Conservation (phyloP, 2,888 invertebrate species). For the Harpalus rubripes region DNA sequence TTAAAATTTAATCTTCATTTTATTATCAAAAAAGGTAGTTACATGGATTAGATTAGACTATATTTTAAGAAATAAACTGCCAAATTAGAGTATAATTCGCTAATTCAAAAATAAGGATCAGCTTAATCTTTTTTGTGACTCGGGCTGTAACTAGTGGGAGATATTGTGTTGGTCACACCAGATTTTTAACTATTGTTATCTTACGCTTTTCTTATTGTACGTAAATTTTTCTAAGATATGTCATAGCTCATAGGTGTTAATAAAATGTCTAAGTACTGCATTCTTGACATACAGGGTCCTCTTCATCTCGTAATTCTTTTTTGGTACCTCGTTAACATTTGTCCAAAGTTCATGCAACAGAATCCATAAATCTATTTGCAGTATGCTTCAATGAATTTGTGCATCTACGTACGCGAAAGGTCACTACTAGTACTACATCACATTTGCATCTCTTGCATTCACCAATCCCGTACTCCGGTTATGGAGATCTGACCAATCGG, state of each 20-base stretch:
- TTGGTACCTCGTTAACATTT: conserved; percentile 49
- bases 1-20: too few relatives aligned
- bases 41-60: too few relatives aligned
- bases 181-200: too few relatives aligned
- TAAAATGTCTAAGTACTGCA: background rate
- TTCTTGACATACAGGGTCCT: background rate
- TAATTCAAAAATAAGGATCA: too few relatives aligned
- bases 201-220: background rate
- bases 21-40: too few relatives aligned
- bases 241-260: background rate
- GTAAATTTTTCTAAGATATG: too few relatives aligned
- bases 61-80: too few relatives aligned
- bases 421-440: conserved; percentile 33
- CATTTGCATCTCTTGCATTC: conserved; percentile 10
- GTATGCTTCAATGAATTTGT: conserved; percentile 28
- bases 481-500: conserved; percentile 32
- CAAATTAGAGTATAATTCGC: too few relatives aligned
- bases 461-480: conserved; percentile 33
- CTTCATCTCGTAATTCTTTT: conserved; percentile 26
- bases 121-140: too few relatives aligned
- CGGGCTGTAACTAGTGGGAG: too few relatives aligned
- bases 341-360: conserved; percentile 48
- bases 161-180: too few relatives aligned
- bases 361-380: conserved; percentile 49
- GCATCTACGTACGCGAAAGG: conserved; percentile 36